These are phyloP conservation scores for Turritopsis rubra DNA, from an alignment of 30 jellyfish, hydroid and myxozoan genomes.

Conservation along the genomic window DNA sequence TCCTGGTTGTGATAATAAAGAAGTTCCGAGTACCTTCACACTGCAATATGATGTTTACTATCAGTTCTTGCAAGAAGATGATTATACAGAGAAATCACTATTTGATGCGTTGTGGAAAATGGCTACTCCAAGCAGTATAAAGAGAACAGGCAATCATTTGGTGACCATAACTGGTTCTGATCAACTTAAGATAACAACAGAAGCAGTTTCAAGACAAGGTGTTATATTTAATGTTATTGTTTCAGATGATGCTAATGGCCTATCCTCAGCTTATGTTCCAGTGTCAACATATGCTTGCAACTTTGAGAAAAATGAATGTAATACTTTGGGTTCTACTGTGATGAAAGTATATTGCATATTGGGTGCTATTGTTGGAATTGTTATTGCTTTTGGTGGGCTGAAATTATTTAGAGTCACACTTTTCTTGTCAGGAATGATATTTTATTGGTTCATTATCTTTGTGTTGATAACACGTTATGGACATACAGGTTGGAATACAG, in stretches of 20 bases:
- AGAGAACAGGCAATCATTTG: constrained; percentile 52
- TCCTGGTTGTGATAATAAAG: constrained; percentile 51
- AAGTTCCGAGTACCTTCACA: constrained; percentile 27
- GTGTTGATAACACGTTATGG: background rate
- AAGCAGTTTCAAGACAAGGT: constrained; percentile 46
- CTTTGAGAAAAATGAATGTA: constrained; percentile 2
- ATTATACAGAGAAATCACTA: constrained; percentile 35
- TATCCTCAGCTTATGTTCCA: constrained; percentile 60
- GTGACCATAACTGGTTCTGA: constrained; percentile 7
- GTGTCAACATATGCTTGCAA: constrained; percentile 71
- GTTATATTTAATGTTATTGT: constrained; percentile 63
- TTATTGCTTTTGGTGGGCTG: constrained; percentile 57
- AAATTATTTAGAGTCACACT: constrained; percentile 27
- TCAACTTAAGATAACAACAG: constrained; percentile 1
- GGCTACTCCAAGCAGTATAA: constrained; percentile 39
- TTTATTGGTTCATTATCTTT: constrained; percentile 18
- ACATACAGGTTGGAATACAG: background rate
- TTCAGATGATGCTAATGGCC: constrained; percentile 26
- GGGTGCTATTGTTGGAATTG: constrained; percentile 51
- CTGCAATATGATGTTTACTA: constrained; percentile 50
- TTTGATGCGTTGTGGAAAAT: constrained; percentile 53
- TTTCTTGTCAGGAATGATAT: constrained; percentile 12
- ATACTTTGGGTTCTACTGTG: background rate
- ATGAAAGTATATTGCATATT: background rate
- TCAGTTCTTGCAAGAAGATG: constrained; percentile 37